These are phyloP conservation scores for Lampris incognitus DNA, from an alignment of 2,113 vertebrate species.

Conservation along the genomic window DNA sequence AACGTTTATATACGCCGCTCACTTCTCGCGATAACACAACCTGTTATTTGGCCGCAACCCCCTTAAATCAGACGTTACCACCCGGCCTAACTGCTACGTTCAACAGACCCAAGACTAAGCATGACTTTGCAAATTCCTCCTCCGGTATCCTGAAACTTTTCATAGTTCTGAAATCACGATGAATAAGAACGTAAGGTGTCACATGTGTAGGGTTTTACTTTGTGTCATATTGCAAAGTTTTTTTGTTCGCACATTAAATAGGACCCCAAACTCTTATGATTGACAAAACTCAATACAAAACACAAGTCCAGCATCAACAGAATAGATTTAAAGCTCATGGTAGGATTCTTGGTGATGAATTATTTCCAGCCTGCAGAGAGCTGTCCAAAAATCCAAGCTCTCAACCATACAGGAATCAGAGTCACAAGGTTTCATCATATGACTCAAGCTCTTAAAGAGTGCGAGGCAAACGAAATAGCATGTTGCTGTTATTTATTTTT, in stretches of 20 bases:
- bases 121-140: slow-evolving; percentile 80
- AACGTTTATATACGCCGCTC: slow-evolving; percentile 57
- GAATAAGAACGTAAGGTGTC: background rate
- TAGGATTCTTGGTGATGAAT: too few species aligned
- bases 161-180: slow-evolving; percentile 11
- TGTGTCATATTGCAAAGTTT: too few species aligned
- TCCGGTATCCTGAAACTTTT: background rate
- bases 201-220: background rate
- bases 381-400: background rate
- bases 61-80: background rate
- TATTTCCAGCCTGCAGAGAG: background rate
- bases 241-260: too few species aligned
- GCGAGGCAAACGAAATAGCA: background rate
- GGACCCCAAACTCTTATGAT: too few species aligned
- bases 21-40: slow-evolving; percentile 72
- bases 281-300: too few species aligned
- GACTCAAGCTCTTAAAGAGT: slow-evolving; percentile 6
- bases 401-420: background rate
- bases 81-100: too few species aligned
- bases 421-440: slow-evolving; percentile 35
- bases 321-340: too few species aligned
- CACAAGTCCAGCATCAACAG: too few species aligned
- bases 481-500: background rate
- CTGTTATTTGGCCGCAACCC: slow-evolving; percentile 17
- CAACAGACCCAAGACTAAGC: slow-evolving; percentile 40